These are phyloP conservation scores for Platycheirus albimanus DNA, from an alignment of 2,888 invertebrate species.

Conservation along the genomic window DNA sequence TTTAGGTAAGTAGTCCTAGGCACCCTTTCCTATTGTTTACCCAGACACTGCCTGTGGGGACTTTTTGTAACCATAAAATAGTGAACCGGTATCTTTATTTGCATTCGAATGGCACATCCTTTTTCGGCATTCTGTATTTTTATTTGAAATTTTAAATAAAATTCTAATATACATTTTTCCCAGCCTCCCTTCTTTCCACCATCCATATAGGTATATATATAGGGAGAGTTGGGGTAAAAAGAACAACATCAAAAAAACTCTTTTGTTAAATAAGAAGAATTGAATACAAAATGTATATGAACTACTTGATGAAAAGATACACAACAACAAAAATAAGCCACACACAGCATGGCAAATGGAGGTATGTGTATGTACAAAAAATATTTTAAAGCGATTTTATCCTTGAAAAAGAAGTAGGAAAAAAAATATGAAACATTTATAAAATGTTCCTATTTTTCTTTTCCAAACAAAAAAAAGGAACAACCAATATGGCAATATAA, in stretches of 20 bases:
- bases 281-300: too few species aligned
- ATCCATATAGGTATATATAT: too few species aligned
- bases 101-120: neutral
- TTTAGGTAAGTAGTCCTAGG: too few species aligned
- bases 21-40: too few species aligned
- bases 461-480: too few species aligned
- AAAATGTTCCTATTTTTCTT: too few species aligned
- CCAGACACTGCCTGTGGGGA: too few species aligned
- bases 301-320: neutral
- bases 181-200: neutral
- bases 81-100: neutral
- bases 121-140: neutral
- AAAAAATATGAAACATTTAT: conserved; percentile 47
- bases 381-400: neutral
- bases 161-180: neutral
- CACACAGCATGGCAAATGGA: neutral
- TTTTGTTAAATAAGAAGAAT: neutral
- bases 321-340: neutral
- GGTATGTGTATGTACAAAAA: neutral
- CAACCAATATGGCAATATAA: too few species aligned
- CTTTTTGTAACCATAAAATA: neutral
- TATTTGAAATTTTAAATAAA: conserved; percentile 51
- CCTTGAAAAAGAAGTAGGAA: conserved; percentile 8
- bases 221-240: too few species aligned
- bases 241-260: neutral